These are phyloP conservation scores for Sepiola atlantica DNA, from an alignment of 2,888 invertebrate genomes.

Conservation along the genomic window DNA sequence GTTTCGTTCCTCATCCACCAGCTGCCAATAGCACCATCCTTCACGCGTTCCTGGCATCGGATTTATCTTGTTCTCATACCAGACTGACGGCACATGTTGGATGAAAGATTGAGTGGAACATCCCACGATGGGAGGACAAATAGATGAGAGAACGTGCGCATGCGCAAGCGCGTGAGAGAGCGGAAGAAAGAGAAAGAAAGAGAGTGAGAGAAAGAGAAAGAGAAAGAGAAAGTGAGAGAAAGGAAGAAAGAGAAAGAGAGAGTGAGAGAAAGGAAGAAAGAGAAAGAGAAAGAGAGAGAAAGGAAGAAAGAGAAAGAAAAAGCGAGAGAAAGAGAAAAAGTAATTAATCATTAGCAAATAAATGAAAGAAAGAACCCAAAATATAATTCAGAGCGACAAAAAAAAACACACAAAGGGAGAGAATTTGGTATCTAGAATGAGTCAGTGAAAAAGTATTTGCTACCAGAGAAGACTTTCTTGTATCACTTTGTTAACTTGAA, in stretches of 20 bases:
- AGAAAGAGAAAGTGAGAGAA: no score
- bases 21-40: not conserved
- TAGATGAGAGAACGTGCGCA: no score
- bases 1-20: not conserved
- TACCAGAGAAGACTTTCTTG: not conserved
- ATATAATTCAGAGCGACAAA: not conserved
- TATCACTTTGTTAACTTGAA: no score
- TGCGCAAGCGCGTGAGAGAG: no score
- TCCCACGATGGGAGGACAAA: not conserved
- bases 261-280: no score
- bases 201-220: not conserved
- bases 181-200: no score
- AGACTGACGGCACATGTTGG: not conserved
- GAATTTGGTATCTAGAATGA: not conserved
- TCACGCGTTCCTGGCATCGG: not conserved
- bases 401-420: not conserved
- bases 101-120: not conserved
- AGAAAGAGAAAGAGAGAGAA: no score
- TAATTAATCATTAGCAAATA: not conserved
- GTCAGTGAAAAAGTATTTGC: not conserved
- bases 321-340: not conserved
- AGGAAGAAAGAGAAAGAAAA: no score
- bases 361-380: not conserved
- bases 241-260: no score
- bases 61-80: not conserved